These are phyloP conservation scores for Patella vulgata DNA, from an alignment of 1,140 invertebrate genomes.

Conservation along the genomic window DNA sequence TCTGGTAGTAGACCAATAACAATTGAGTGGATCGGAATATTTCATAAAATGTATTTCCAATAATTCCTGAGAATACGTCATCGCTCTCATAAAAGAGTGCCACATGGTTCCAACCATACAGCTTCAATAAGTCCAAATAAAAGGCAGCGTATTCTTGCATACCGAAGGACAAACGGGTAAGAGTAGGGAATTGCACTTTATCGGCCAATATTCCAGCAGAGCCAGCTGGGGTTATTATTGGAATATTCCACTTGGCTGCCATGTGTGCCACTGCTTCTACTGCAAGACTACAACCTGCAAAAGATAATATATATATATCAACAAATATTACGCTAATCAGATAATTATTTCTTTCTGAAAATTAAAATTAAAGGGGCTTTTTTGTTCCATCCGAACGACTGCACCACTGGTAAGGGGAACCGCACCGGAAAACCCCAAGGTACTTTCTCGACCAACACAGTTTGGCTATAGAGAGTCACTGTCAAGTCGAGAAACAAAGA, in stretches of 20 bases:
- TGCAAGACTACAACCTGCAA: not conserved
- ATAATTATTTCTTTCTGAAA: too few relatives aligned
- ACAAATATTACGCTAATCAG: too few relatives aligned
- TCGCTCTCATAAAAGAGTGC: not conserved
- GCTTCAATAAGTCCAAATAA: not conserved
- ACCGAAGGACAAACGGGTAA: not conserved
- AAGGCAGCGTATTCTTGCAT: not conserved
- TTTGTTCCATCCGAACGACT: too few relatives aligned
- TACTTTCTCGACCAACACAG: too few relatives aligned
- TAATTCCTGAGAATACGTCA: not conserved
- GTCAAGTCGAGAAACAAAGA: too few relatives aligned
- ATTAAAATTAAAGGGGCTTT: too few relatives aligned
- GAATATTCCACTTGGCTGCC: slow-evolving; percentile 3
- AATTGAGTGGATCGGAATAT: not conserved
- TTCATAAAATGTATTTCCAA: not conserved
- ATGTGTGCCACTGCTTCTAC: not conserved
- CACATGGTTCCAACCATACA: not conserved
- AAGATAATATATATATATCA: too few relatives aligned
- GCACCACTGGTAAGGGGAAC: too few relatives aligned
- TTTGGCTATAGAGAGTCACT: too few relatives aligned
- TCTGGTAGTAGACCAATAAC: not conserved
- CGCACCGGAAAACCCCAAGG: too few relatives aligned
- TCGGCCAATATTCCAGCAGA: not conserved
- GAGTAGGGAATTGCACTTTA: not conserved
- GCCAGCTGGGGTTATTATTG: not conserved